phyloP scores from a whole-genome alignment of 2,797 vertebrate species.

The Mionectes olivaceus region DNA sequence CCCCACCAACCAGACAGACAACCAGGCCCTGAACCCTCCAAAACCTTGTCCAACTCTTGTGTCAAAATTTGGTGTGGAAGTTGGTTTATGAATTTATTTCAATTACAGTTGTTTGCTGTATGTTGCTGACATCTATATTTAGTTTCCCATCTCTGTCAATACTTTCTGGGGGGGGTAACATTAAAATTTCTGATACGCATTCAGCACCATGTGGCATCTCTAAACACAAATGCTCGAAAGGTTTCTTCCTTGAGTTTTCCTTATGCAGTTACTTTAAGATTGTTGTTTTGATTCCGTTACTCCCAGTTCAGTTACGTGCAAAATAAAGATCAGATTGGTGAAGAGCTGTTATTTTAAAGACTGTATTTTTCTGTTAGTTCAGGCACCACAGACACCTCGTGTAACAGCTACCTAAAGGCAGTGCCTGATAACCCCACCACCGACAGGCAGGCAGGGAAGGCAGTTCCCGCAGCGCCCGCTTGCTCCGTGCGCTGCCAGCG shows the following conservation, averaged over 20 bases:
- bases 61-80: background rate
- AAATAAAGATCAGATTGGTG: background rate
- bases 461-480: background rate
- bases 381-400: background rate
- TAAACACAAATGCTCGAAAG: background rate
- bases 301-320: background rate
- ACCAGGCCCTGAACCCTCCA: background rate
- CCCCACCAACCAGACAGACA: background rate
- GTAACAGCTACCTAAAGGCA: accelerated
- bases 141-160: background rate
- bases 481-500: background rate
- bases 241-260: background rate
- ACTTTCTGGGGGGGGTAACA: background rate
- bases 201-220: background rate
- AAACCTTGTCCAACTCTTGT: background rate
- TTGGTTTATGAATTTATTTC: background rate
- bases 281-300: background rate
- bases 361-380: background rate
- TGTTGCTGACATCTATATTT: background rate
- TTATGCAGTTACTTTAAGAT: background rate
- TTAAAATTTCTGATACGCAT: background rate
- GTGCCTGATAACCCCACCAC: accelerated
- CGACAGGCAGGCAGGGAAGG: background rate
- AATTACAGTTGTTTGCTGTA: background rate
- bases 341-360: background rate